Conservation (phyloP, 2,113 vertebrate genomes). For the Mastomys natalensis region DNA sequence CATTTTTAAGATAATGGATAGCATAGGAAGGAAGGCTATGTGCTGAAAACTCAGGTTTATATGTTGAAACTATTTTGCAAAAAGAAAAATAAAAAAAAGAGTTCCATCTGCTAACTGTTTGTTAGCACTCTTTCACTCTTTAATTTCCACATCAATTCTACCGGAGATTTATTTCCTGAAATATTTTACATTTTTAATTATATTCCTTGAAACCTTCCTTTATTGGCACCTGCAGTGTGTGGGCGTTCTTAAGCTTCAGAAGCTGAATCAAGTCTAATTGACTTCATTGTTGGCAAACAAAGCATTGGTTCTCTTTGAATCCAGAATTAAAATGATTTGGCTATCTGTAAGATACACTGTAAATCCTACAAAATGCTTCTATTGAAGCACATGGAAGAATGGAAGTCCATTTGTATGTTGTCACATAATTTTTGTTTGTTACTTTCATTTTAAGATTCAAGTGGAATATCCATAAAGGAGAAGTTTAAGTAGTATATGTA, state of each 20-base stretch:
- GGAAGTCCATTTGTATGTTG: neutral
- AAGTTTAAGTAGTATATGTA: constrained; percentile 63
- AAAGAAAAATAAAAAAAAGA: neutral
- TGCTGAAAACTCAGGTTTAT: neutral
- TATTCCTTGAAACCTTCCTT: constrained; percentile 34
- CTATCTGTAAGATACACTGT: constrained; percentile 22
- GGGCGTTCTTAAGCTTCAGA: constrained; percentile 30
- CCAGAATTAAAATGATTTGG: constrained; percentile 47
- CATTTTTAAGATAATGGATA: constrained; percentile 58
- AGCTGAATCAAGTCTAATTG: constrained; percentile 71
- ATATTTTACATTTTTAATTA: constrained; percentile 61
- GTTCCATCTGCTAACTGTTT: constrained; percentile 47
- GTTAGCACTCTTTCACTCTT: constrained; percentile 29
- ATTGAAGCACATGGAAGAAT: constrained; percentile 63
- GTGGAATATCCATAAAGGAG: constrained; percentile 53
- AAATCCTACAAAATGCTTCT: constrained; percentile 46
- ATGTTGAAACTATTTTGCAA: neutral
- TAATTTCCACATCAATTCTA: constrained; percentile 53
- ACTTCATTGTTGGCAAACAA: constrained; percentile 70
- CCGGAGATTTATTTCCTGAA: constrained; percentile 52
- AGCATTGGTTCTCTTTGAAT: constrained; percentile 35
- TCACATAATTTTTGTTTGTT: constrained; percentile 49
- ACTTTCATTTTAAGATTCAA: constrained; percentile 69
- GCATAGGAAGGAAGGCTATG: neutral
- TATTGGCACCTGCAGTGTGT: constrained; percentile 44